Percentiles rank a stretch among this genome's conserved stretches.
These are phyloP conservation scores for Onychomys torridus DNA, from an alignment of 2,797 vertebrate species.

Conservation along the genomic window DNA sequence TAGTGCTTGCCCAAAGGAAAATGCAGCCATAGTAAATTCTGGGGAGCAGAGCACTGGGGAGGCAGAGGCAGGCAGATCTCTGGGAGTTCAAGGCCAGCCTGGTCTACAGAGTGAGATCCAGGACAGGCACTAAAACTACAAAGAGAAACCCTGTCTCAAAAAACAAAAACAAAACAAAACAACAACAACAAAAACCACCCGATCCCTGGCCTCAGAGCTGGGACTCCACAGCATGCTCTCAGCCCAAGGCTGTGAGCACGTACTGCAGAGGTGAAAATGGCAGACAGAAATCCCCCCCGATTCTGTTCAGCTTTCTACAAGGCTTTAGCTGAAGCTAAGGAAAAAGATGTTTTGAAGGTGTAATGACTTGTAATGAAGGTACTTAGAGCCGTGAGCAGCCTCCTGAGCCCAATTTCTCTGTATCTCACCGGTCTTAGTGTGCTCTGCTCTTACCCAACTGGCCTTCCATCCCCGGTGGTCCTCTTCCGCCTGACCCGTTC, in stretches of 20 bases:
- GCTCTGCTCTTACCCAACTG: not conserved
- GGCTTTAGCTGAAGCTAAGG: not conserved
- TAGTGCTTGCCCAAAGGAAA: not conserved
- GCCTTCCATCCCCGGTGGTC: accelerated
- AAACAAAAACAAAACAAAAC: too few species aligned
- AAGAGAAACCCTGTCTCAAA: too few species aligned
- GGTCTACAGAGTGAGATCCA: too few species aligned
- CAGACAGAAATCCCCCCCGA: not conserved
- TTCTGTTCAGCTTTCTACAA: not conserved
- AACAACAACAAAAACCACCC: too few species aligned
- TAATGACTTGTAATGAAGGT: not conserved
- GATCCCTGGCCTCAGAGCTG: not conserved
- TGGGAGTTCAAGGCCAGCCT: too few species aligned
- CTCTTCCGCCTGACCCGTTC: not conserved
- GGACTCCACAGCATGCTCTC: not conserved
- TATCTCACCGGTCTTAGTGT: not conserved
- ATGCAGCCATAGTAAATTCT: too few species aligned
- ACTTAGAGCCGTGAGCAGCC: not conserved
- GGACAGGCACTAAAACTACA: too few species aligned
- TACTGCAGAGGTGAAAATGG: not conserved
- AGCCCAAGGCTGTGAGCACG: not conserved
- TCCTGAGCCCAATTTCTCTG: not conserved
- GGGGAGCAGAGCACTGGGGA: too few species aligned
- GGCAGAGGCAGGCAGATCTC: too few species aligned
- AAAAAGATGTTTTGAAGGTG: not conserved